These are phyloP conservation scores for Lutraria rhynchaena DNA, from an alignment of 1,140 invertebrate species.

Conservation along the genomic window DNA sequence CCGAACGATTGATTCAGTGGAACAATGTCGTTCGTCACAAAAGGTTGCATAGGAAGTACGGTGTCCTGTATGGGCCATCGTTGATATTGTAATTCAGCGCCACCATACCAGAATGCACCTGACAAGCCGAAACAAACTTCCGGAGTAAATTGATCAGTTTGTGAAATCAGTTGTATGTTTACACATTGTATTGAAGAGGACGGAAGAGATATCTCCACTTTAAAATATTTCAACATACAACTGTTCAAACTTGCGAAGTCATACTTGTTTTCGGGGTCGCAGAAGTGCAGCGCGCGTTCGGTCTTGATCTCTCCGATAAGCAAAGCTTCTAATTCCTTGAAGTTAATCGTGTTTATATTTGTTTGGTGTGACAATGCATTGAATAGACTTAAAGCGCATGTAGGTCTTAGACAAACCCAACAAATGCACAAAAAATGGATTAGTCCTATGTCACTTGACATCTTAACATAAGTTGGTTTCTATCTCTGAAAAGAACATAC, in stretches of 20 bases:
- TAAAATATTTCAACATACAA: conserved; percentile 1
- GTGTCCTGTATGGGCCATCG: conserved; percentile 81
- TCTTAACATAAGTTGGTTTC: no score
- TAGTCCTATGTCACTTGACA: no score
- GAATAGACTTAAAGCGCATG: no score
- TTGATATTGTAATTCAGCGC: conserved; percentile 80
- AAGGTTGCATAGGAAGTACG: conserved; percentile 66
- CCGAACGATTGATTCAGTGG: conserved; percentile 62
- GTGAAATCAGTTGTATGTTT: conserved; percentile 11
- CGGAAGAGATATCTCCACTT: not conserved
- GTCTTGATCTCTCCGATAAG: not conserved
- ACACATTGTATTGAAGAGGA: not conserved
- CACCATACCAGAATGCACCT: conserved; percentile 75
- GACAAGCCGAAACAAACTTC: conserved; percentile 53
- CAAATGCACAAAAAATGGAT: no score
- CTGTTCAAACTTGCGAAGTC: not conserved
- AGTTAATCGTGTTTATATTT: no score
- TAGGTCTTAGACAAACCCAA: no score
- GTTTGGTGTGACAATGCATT: no score
- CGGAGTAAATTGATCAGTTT: conserved; percentile 11
- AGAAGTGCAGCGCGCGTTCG: not conserved
- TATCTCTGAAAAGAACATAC: no score
- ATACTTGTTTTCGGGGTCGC: not conserved
- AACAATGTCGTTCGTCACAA: conserved; percentile 61
- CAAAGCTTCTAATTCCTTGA: not conserved